Conservation (phyloP, 2,797 vertebrate species). For the Pipistrellus pipistrellus region DNA sequence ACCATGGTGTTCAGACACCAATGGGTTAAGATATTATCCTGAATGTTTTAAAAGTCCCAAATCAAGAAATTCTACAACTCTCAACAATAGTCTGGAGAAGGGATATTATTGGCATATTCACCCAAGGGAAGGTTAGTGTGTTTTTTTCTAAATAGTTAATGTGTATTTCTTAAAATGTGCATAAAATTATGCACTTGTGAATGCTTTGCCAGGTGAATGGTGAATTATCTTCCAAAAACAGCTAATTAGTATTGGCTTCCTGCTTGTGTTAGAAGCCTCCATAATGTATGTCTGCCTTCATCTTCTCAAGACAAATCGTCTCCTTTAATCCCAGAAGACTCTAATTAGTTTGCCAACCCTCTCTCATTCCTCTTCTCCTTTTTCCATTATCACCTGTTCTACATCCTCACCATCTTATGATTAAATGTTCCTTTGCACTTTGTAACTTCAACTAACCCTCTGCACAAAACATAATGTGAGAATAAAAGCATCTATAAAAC, state of each 20-base stretch:
- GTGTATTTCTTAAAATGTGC: not conserved
- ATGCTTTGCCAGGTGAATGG: conserved; percentile 47
- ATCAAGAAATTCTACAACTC: not conserved
- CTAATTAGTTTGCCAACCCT: conserved; percentile 12
- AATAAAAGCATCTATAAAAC: conserved; percentile 15
- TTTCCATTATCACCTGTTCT: conserved; percentile 61
- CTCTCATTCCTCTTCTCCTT: not conserved
- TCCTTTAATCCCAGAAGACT: conserved; percentile 18
- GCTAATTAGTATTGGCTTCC: conserved; percentile 20
- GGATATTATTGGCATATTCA: conserved; percentile 22
- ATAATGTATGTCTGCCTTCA: conserved; percentile 49
- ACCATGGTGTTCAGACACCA: not conserved
- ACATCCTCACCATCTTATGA: conserved; percentile 37
- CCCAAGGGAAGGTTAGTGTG: not conserved
- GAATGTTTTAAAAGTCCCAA: not conserved
- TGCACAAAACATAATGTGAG: conserved; percentile 44
- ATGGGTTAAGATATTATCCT: not conserved
- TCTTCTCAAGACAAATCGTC: conserved; percentile 9
- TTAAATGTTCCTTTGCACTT: not conserved
- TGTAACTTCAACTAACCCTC: conserved; percentile 38
- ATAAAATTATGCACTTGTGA: conserved; percentile 61
- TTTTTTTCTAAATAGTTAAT: conserved; percentile 8
- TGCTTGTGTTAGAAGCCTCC: not conserved
- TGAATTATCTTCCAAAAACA: conserved; percentile 62
- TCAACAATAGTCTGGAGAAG: not conserved